These are phyloP conservation scores for Dermolepida albohirtum DNA, from an alignment of 2,888 invertebrate genomes.

Conservation along the genomic window DNA sequence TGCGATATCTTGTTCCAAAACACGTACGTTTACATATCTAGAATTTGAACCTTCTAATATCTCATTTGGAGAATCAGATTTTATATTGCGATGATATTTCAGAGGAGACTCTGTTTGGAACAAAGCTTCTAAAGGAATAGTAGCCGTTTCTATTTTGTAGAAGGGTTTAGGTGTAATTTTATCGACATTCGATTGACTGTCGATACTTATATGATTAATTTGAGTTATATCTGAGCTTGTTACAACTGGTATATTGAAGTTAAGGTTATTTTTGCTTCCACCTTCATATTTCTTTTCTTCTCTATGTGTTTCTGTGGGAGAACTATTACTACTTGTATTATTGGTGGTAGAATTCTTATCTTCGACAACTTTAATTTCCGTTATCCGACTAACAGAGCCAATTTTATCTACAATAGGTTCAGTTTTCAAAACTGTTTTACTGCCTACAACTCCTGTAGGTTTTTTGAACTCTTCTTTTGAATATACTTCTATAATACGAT, in stretches of 20 bases:
- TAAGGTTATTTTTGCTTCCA: slow-evolving; percentile 58
- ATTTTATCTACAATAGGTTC: slow-evolving; percentile 73
- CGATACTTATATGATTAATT: slow-evolving; percentile 60
- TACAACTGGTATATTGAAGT: slow-evolving; percentile 44
- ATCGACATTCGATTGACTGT: slow-evolving; percentile 60
- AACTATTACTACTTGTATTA: slow-evolving; percentile 15
- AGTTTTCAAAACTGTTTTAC: slow-evolving; percentile 70
- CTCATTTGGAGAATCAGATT: slow-evolving; percentile 55
- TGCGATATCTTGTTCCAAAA: slow-evolving; percentile 56
- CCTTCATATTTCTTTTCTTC: slow-evolving; percentile 57
- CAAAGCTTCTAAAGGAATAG: slow-evolving; percentile 75
- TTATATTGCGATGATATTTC: slow-evolving; percentile 37
- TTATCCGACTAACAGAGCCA: slow-evolving; percentile 77
- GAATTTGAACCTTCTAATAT: slow-evolving; percentile 61
- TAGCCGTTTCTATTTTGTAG: slow-evolving; percentile 70
- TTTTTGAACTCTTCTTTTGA: slow-evolving; percentile 73
- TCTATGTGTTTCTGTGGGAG: neutral
- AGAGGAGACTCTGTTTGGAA: slow-evolving; percentile 70
- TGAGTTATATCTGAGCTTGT: slow-evolving; percentile 28
- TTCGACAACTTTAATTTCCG: slow-evolving; percentile 76
- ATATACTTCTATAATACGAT: slow-evolving; percentile 76
- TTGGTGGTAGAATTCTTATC: slow-evolving; percentile 54
- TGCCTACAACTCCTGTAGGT: slow-evolving; percentile 65
- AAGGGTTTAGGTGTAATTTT: slow-evolving; percentile 60
- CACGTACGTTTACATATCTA: slow-evolving; percentile 59